Evolutionary conservation across 2,797 vertebrate species (phyloP).

Genomic region (Pteropus rufus): DNA sequence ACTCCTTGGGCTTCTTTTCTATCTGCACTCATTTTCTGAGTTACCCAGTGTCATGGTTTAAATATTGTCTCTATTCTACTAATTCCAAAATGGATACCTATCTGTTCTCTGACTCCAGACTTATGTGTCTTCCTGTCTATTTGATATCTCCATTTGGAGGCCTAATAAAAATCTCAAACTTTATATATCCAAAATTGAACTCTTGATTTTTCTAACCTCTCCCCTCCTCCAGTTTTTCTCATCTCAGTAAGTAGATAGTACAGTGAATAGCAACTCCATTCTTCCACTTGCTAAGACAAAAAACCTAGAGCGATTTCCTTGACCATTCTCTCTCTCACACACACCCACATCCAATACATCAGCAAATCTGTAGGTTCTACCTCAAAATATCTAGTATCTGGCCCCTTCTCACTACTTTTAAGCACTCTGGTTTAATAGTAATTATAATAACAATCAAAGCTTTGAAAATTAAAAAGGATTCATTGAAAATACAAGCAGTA

Average conservation of each 20-base stretch:
- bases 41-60: background rate
- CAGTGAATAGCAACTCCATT: background rate
- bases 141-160: background rate
- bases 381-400: background rate
- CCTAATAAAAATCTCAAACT: background rate
- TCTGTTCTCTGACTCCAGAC: background rate
- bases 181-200: background rate
- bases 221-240: background rate
- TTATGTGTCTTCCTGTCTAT: background rate
- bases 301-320: background rate
- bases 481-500: background rate
- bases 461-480: background rate
- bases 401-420: background rate
- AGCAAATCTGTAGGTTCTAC: background rate
- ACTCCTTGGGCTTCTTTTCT: background rate
- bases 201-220: background rate
- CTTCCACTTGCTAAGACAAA: background rate
- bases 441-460: background rate
- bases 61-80: background rate
- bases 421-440: background rate
- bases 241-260: background rate
- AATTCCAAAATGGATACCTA: background rate
- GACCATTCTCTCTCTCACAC: background rate
- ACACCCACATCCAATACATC: background rate
- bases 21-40: background rate